phyloP scores from a whole-genome alignment of 2,888 invertebrate genomes.

The Cataglyphis altisquamis region DNA sequence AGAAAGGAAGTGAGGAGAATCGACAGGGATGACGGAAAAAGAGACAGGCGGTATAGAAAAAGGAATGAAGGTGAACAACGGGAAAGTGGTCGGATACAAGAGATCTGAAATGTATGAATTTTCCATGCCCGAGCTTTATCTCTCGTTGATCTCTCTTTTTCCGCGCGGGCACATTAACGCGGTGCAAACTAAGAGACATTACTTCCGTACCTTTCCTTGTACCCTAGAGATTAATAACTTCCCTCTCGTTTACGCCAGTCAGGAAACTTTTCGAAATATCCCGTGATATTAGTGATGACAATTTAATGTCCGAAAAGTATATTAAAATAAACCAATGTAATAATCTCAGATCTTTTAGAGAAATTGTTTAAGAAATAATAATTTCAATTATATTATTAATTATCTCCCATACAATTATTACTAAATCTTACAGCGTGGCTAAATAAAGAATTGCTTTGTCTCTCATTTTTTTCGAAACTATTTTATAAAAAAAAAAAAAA shows the following conservation, averaged over 20 bases:
- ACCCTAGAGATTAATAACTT: slow-evolving; percentile 71
- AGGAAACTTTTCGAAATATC: slow-evolving; percentile 60
- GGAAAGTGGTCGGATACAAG: slow-evolving; percentile 63
- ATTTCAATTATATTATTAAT: slow-evolving; percentile 5
- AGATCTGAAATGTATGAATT: slow-evolving; percentile 72
- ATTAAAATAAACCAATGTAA: slow-evolving; percentile 24
- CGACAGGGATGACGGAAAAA: slow-evolving; percentile 22
- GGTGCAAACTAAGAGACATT: slow-evolving; percentile 68
- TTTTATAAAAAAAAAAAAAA: slow-evolving; percentile 7
- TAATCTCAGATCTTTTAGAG: slow-evolving; percentile 1
- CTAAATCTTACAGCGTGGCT: not conserved
- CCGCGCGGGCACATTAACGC: slow-evolving; percentile 60
- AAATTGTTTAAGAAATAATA: not conserved
- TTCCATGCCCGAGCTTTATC: slow-evolving; percentile 62
- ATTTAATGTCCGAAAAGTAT: slow-evolving; percentile 12
- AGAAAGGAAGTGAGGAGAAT: slow-evolving; percentile 33
- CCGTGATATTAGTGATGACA: not conserved
- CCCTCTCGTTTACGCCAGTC: slow-evolving; percentile 58
- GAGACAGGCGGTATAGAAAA: slow-evolving; percentile 13
- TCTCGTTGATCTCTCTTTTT: slow-evolving; percentile 60
- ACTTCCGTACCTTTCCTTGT: slow-evolving; percentile 57
- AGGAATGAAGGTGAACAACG: slow-evolving; percentile 15
- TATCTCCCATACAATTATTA: not conserved
- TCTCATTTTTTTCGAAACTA: not conserved
- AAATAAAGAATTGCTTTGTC: not conserved